phyloP scores from a whole-genome alignment of 2,888 invertebrate species.

The Dolichomitus sp. region DNA sequence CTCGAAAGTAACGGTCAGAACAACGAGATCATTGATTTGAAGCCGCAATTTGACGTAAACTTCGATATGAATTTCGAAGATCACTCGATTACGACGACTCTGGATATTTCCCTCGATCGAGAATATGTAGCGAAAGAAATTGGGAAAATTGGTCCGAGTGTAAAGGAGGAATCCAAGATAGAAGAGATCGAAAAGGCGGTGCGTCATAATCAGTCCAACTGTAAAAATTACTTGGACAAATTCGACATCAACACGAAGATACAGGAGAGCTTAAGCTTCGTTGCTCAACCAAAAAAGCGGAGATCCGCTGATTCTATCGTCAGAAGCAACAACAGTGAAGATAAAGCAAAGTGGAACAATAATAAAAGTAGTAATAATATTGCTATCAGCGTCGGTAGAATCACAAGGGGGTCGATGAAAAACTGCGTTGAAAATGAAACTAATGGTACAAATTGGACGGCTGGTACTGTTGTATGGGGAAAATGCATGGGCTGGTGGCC shows the following conservation, averaged over 20 bases:
- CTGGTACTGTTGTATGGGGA: slow-evolving; percentile 82
- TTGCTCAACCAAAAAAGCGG: slow-evolving; percentile 7
- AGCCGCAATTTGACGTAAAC: slow-evolving; percentile 32
- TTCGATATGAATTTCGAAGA: slow-evolving; percentile 38
- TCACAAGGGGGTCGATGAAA: slow-evolving; percentile 42
- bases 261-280: neutral
- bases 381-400: slow-evolving; percentile 26
- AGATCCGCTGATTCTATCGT: slow-evolving; percentile 35
- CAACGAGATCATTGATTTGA: neutral
- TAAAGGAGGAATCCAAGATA: neutral
- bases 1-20: slow-evolving; percentile 22
- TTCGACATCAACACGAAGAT: neutral
- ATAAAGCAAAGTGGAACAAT: neutral
- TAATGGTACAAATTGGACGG: neutral
- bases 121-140: neutral
- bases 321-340: neutral
- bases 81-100: slow-evolving; percentile 2
- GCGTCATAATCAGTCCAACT: neutral
- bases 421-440: slow-evolving; percentile 18
- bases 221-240: neutral
- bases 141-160: neutral
- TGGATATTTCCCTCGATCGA: slow-evolving; percentile 8
- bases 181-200: neutral
- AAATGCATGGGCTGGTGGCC: slow-evolving; percentile 82
- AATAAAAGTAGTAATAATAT: neutral